phyloP scores from a whole-genome alignment of 2,113 vertebrate genomes.

The Delphinus delphis region DNA sequence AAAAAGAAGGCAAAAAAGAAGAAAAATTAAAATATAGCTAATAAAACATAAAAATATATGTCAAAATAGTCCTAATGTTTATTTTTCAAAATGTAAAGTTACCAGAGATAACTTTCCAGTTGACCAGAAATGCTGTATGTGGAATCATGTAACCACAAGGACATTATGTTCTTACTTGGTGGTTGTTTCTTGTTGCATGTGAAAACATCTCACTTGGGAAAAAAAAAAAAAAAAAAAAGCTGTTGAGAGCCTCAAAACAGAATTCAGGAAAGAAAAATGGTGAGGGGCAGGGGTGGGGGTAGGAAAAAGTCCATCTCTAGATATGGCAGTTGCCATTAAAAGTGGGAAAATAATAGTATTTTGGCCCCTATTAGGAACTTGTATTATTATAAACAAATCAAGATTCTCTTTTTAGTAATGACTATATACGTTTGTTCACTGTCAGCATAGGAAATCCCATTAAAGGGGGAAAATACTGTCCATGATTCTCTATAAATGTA shows the following conservation, averaged over 20 bases:
- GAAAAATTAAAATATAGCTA: background rate
- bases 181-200: background rate
- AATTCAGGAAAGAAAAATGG: background rate
- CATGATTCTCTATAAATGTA: background rate
- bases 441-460: background rate
- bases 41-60: background rate
- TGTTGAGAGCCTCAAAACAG: background rate
- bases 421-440: background rate
- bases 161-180: background rate
- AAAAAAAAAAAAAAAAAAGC: constrained; percentile 38
- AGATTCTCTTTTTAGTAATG: background rate
- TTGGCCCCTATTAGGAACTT: background rate
- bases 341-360: background rate
- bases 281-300: background rate
- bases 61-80: background rate
- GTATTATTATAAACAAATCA: background rate
- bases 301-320: background rate
- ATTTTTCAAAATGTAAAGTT: background rate
- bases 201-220: background rate
- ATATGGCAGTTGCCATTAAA: background rate
- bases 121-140: background rate
- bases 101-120: background rate
- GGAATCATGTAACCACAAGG: background rate
- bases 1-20: accelerated
- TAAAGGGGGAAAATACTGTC: background rate